Evolutionary conservation across 2,888 invertebrate species (phyloP), one percentile per base, ranked within the genome.

Genomic region (Ceriagrion tenellum): DNA sequence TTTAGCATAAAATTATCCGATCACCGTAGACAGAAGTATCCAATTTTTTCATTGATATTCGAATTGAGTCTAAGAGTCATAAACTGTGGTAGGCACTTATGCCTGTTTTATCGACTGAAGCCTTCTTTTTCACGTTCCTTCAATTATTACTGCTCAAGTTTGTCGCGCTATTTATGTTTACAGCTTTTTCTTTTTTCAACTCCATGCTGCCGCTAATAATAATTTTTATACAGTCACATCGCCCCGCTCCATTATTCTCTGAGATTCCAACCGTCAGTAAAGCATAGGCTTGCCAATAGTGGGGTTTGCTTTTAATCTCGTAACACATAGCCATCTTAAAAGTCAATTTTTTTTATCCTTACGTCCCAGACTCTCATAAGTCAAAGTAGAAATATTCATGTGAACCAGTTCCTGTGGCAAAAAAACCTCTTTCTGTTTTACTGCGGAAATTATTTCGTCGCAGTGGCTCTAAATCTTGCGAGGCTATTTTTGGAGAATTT

Each of bases 401-500:
- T 35, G 18, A 30, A 18, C 35, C 35, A 30, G 81, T 35, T 81
- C 35, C 35, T 13, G 16, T 81, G 30, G 16, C 23, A 69, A 81
- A 81, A 81, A 81, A 69, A 26, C 8, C 8, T 81, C 30, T 35
- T n/a, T n/a, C 2, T 69, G 10, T n/a, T 81, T 81, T 81, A 16
- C 30, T 35, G 35, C 81, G 8, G 81, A 35, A 30, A 35, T 81
- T 81, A 81, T 81, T 81, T 81, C 16, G 81, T 81, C 81, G 81
- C 81, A 81, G 81, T 6, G 35, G 35, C 81, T 35, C 30, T 81
- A 35, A 81, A 81, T 81, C 81, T 81, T 35, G 12, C 30, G 81
- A 3, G 81, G 81, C 13, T 81, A 81, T 81, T 81, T 81, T 81
- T 81, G 81, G 81, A 30, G 81, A 35, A 30, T 81, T 81, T 81